Evolutionary conservation across 2,797 vertebrate genomes (phyloP).

Genomic region (Tinamus major): DNA sequence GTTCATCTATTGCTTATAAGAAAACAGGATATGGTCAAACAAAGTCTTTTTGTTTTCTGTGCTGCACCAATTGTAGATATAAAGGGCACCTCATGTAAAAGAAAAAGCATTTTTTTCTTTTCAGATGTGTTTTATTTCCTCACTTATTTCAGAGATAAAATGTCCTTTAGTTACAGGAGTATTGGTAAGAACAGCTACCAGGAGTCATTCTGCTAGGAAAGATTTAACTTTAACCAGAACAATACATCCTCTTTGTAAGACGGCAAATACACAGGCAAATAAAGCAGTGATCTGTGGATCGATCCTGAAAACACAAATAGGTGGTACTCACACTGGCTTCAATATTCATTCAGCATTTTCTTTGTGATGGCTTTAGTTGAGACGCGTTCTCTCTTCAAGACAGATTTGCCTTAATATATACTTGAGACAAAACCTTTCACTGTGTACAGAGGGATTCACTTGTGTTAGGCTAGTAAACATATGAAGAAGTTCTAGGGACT

Average conservation of each 20-base stretch:
- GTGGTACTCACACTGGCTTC: neutral
- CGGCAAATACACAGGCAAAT: neutral
- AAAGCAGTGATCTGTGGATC: neutral
- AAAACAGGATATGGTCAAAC: neutral
- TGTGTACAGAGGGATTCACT: neutral
- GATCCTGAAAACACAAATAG: neutral
- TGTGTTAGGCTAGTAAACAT: neutral
- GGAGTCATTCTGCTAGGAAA: neutral
- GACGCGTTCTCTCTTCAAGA: neutral
- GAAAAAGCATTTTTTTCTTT: neutral
- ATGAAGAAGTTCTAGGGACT: neutral
- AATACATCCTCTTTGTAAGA: neutral
- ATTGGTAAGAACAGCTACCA: neutral
- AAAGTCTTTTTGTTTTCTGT: neutral
- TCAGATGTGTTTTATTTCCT: neutral
- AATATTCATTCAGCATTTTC: neutral
- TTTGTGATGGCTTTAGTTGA: neutral
- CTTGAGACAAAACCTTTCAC: neutral
- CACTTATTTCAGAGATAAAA: neutral
- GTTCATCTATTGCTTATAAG: neutral
- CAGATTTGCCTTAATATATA: neutral
- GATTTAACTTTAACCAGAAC: neutral
- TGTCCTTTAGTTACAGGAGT: neutral
- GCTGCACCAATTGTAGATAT: neutral
- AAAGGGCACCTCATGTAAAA: neutral